Base-by-base conservation (phyloP, 2,113 vertebrate species). In the Paratilapia polleni region DNA sequence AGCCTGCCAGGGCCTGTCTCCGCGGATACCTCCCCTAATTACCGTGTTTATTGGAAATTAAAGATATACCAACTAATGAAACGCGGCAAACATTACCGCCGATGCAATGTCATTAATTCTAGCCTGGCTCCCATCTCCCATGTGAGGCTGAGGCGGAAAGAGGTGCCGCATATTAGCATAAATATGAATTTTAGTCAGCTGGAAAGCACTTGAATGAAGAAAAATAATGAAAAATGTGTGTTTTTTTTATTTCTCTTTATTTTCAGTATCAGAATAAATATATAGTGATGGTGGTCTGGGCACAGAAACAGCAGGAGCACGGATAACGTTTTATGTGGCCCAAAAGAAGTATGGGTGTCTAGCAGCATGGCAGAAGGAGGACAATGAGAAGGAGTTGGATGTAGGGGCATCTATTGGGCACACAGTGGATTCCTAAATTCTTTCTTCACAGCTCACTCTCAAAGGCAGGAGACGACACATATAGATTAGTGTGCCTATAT, bases 1-100 rank as follows among this genome's bases (percentile, higher is more conserved):
- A 92, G 88, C 90, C 91, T 93, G 90, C 95, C 92, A 90, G 89
- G 85, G 77, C 91, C 88, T 59, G 94, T 96, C 94, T 95, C 94
- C 86, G 86, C 82, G 93, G 95, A 95, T 95, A 95, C 94, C 92
- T 91, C 83, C 78, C 91, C 94, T 96, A 96, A 96, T 96, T 95
- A 95, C 95, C 91, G 94, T 95, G 96, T 96, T 96, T 96, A 96
- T 96, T 95, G 95, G 95, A 96, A 96, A 96, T 96, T 96, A 96
- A 96, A 96, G 95, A 95, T 95, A 96, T 94, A 95, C 94, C 94
- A 91, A 93, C 94, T 95, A 96, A 95, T 96, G 95, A 96, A 96
- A 95, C 94, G 92, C 92, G 85, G 94, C 93, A 94, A 95, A 94
- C 94, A 95, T 95, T 95, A 96, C 94, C 91, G 78, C 91, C 91